phyloP scores from a whole-genome alignment of 2,113 vertebrate species.

The Globicephala melas region DNA sequence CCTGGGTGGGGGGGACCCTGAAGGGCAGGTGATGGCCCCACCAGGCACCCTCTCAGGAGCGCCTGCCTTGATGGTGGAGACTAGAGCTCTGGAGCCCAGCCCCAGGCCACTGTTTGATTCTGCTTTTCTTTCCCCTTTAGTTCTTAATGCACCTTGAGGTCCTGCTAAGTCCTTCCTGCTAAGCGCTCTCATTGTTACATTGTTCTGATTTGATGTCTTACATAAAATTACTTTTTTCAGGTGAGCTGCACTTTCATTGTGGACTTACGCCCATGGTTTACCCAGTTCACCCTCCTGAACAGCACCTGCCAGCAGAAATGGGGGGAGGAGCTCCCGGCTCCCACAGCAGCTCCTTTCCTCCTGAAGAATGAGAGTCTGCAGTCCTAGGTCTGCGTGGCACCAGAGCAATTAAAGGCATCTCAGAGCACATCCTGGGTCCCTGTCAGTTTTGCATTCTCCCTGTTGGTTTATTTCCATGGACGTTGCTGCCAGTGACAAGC shows the following conservation, averaged over 20 bases:
- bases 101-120: neutral
- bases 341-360: neutral
- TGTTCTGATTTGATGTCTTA: neutral
- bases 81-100: neutral
- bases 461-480: neutral
- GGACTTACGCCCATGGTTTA: accelerated
- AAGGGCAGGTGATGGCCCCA: neutral
- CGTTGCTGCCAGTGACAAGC: no score
- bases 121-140: neutral
- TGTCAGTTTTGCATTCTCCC: neutral
- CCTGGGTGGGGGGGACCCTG: neutral
- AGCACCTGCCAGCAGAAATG: neutral
- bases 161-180: neutral
- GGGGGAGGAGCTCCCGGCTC: accelerated
- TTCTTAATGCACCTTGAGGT: neutral
- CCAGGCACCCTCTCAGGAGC: neutral
- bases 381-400: neutral
- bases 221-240: neutral
- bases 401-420: slow-evolving; percentile 45
- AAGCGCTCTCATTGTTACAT: neutral
- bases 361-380: neutral
- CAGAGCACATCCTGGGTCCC: neutral
- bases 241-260: slow-evolving; percentile 37
- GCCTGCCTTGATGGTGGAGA: neutral
- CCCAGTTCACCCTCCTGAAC: neutral